Evolutionary conservation across 2,888 invertebrate genomes (phyloP).

Genomic region (Drosophila helvetica): DNA sequence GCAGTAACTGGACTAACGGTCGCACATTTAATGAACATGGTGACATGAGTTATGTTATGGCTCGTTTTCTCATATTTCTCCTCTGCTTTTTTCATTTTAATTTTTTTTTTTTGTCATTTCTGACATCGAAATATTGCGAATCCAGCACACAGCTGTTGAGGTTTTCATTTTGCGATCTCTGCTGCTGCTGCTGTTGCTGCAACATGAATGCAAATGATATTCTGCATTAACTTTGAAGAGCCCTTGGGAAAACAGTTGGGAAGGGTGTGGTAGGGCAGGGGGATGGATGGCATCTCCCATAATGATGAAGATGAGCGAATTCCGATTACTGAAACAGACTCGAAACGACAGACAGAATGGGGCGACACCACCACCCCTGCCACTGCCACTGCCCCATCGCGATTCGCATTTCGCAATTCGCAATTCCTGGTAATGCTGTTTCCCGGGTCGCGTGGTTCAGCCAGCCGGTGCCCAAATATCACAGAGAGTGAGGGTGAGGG

Average conservation of each 20-base stretch:
- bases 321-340: slow-evolving; percentile 54
- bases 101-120: slow-evolving; percentile 26
- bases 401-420: not conserved
- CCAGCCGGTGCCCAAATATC: slow-evolving; percentile 20
- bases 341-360: slow-evolving; percentile 32
- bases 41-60: slow-evolving; percentile 75
- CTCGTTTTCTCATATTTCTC: slow-evolving; percentile 46
- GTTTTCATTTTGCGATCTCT: slow-evolving; percentile 27
- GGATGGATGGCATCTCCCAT: not conserved
- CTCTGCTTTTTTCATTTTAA: slow-evolving; percentile 9
- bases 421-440: not conserved
- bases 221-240: slow-evolving; percentile 63
- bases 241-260: slow-evolving; percentile 4
- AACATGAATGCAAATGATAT: slow-evolving; percentile 68
- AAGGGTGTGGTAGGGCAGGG: not conserved
- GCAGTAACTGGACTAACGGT: slow-evolving; percentile 46
- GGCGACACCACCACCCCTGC: not conserved
- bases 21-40: slow-evolving; percentile 72
- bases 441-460: not conserved
- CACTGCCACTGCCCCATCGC: not conserved
- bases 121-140: slow-evolving; percentile 67
- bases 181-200: slow-evolving; percentile 29
- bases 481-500: slow-evolving; percentile 8
- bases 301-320: slow-evolving; percentile 56
- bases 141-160: slow-evolving; percentile 64